Conservation (phyloP, 2,888 invertebrate genomes). For the Apamea monoglypha region DNA sequence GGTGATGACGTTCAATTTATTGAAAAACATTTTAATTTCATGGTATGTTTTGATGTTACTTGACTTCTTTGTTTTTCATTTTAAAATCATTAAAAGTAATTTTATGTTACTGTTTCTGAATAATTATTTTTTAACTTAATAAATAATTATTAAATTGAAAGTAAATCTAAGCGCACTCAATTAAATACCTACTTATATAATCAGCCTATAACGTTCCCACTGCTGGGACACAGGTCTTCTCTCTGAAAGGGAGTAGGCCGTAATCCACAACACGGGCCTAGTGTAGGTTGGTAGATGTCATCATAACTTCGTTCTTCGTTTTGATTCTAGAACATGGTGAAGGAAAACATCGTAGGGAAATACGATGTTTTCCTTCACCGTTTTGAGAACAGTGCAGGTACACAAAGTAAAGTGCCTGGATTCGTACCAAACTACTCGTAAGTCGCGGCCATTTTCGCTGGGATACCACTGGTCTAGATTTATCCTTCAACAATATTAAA, state of each 20-base stretch:
- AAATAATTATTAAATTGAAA: neutral
- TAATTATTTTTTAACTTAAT: neutral
- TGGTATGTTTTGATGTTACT: neutral
- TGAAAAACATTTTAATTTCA: neutral
- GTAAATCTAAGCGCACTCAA: neutral
- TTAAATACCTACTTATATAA: too few species aligned
- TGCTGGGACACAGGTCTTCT: neutral
- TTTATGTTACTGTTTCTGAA: neutral
- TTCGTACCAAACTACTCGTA: neutral
- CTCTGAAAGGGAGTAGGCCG: neutral
- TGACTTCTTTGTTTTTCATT: neutral
- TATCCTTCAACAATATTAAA: neutral
- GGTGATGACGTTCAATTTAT: constrained; percentile 20
- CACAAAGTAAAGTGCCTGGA: neutral
- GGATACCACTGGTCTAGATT: neutral
- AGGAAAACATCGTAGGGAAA: too few species aligned
- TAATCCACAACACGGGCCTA: neutral
- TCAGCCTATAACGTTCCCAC: too few species aligned
- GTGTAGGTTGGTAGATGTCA: neutral
- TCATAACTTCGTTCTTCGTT: neutral
- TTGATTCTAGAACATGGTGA: neutral
- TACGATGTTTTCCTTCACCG: neutral
- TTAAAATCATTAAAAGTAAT: neutral
- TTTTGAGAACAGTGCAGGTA: neutral
- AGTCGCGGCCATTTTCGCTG: neutral